A percentile compares a stretch with the other conserved stretches of the same genome.
Evolutionary conservation across 2,113 vertebrate species (phyloP).

Genomic region (Upupa epops): DNA sequence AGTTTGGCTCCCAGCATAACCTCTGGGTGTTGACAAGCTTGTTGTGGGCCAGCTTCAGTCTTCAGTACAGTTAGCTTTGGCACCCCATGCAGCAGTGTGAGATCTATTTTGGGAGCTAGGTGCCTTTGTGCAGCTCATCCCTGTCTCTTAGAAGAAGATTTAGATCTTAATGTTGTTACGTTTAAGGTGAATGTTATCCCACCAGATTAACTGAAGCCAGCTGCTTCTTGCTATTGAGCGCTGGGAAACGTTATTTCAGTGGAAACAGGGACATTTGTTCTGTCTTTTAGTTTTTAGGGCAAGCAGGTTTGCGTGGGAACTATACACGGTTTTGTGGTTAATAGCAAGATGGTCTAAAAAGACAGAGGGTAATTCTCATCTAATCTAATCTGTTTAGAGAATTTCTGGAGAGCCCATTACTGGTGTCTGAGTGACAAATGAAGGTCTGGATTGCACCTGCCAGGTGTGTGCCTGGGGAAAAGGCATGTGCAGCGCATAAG

Average conservation of each 20-base stretch:
- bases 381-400: conserved; percentile 35
- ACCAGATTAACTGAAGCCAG: conserved; percentile 34
- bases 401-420: conserved; percentile 32
- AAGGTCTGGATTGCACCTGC: conserved; percentile 55
- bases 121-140: background rate
- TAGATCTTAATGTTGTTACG: background rate
- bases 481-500: background rate
- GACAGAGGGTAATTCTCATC: conserved; percentile 9
- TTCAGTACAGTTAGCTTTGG: background rate
- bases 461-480: conserved; percentile 32
- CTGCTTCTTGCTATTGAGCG: conserved; percentile 3
- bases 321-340: background rate
- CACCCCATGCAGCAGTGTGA: background rate
- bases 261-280: conserved; percentile 6
- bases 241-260: conserved; percentile 4
- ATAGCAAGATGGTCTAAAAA: conserved; percentile 19
- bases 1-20: background rate
- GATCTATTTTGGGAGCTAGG: background rate
- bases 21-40: background rate
- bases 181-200: conserved; percentile 16
- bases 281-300: background rate
- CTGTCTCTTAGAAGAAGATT: background rate
- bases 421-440: conserved; percentile 40
- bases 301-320: background rate
- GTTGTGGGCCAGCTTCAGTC: background rate